phyloP scores from a whole-genome alignment of 2,797 vertebrate species.

The Macroramphosus scolopax region DNA sequence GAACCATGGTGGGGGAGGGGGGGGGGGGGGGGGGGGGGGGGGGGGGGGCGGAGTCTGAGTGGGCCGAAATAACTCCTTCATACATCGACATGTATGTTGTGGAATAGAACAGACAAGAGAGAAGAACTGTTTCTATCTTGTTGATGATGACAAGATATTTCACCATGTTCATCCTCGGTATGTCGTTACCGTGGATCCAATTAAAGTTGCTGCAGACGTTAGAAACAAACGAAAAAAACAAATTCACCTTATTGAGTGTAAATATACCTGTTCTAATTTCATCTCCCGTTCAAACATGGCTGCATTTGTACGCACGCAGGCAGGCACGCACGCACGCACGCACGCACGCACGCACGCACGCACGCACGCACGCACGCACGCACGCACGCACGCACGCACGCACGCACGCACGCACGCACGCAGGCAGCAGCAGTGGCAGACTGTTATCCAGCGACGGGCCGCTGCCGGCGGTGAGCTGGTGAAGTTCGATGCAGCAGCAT shows the following conservation, averaged over 20 bases:
- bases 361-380: no score
- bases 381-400: not conserved
- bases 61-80: not conserved
- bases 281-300: no score
- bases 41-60: no score
- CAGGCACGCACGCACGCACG: no score
- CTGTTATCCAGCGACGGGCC: slow-evolving; percentile 59
- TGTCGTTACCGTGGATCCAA: slow-evolving; percentile 48
- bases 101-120: slow-evolving; percentile 10
- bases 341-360: no score
- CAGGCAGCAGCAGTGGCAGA: slow-evolving; percentile 15
- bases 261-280: no score
- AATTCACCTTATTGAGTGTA: no score
- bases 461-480: slow-evolving; percentile 53
- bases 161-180: slow-evolving; percentile 29
- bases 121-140: slow-evolving; percentile 9
- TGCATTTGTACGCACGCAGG: no score
- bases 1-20: no score
- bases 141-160: slow-evolving; percentile 19
- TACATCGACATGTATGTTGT: not conserved
- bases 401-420: not conserved
- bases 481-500: slow-evolving; percentile 69
- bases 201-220: no score
- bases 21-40: no score
- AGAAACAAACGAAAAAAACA: no score